These are phyloP conservation scores for Chelonus formosanus DNA, from an alignment of 2,888 invertebrate species.

Conservation along the genomic window DNA sequence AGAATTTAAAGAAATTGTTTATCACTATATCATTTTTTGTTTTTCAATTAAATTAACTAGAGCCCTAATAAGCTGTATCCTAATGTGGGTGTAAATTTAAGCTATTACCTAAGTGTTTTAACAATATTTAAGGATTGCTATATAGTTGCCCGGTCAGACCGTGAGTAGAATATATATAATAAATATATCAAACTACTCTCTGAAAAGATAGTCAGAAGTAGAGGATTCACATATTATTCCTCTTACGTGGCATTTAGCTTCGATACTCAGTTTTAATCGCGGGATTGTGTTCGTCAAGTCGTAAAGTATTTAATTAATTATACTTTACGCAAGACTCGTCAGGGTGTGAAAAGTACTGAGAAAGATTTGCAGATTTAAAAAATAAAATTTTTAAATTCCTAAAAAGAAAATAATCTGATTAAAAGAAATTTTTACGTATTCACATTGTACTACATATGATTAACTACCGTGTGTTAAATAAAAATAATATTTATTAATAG, in stretches of 20 bases:
- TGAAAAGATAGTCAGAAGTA: constrained; percentile 21
- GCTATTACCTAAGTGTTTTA: constrained; percentile 40
- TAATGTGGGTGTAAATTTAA: constrained; percentile 36
- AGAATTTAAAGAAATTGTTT: constrained; percentile 23
- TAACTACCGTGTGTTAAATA: constrained; percentile 28
- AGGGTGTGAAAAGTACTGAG: constrained; percentile 20
- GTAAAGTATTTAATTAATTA: constrained; percentile 7
- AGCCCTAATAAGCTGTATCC: constrained; percentile 32
- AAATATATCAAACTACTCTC: constrained; percentile 25
- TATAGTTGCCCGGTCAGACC: constrained; percentile 39
- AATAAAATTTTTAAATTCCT: constrained; percentile 27
- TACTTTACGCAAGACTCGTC: constrained; percentile 26
- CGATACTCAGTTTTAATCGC: constrained; percentile 14
- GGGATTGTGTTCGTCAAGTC: constrained; percentile 30
- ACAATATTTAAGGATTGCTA: constrained; percentile 21
- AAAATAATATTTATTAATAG: constrained; percentile 53
- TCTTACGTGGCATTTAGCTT: constrained; percentile 21
- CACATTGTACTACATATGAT: constrained; percentile 15
- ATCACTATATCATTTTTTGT: constrained; percentile 14
- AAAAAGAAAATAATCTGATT: constrained; percentile 29
- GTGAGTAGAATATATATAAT: constrained; percentile 16
- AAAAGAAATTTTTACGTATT: constrained; percentile 14
- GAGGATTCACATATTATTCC: constrained; percentile 3
- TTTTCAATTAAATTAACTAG: constrained; percentile 32
- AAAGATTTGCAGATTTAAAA: constrained; percentile 2